Conservation (phyloP, 2,113 vertebrate species). For the Rousettus leschenaultii region DNA sequence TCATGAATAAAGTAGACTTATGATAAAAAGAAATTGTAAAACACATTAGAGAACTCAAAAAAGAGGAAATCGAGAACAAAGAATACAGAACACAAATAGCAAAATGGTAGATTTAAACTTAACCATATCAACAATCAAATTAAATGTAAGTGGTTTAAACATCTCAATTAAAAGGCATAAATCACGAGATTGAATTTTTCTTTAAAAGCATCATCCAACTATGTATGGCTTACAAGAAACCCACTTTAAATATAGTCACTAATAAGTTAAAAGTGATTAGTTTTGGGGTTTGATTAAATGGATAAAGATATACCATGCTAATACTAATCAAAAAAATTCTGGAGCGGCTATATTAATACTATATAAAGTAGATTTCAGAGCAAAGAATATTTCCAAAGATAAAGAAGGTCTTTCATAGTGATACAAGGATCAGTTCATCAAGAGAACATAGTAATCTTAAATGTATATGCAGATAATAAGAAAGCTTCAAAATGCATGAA, state of each 20-base stretch:
- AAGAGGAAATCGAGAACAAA: background rate
- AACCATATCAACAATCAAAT: background rate
- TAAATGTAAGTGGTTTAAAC: slow-evolving; percentile 1
- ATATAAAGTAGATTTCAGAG: background rate
- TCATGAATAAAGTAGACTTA: background rate
- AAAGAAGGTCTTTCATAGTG: background rate
- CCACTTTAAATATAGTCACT: background rate
- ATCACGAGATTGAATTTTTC: background rate
- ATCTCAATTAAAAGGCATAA: background rate
- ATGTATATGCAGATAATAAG: background rate
- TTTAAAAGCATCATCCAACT: background rate
- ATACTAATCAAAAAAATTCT: background rate
- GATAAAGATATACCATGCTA: background rate
- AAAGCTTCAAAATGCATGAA: background rate
- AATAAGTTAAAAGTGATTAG: background rate
- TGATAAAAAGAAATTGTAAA: background rate
- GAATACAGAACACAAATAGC: background rate
- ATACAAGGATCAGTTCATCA: background rate
- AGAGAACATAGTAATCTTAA: background rate
- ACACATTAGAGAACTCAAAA: background rate
- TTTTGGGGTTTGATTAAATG: no score
- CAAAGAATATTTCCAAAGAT: background rate
- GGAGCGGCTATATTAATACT: background rate
- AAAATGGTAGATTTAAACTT: background rate
- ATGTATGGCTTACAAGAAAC: background rate